Evolutionary conservation across 2,888 invertebrate genomes (phyloP), one percentile per base, ranked within the genome.

Genomic region (Portevinia maculata): DNA sequence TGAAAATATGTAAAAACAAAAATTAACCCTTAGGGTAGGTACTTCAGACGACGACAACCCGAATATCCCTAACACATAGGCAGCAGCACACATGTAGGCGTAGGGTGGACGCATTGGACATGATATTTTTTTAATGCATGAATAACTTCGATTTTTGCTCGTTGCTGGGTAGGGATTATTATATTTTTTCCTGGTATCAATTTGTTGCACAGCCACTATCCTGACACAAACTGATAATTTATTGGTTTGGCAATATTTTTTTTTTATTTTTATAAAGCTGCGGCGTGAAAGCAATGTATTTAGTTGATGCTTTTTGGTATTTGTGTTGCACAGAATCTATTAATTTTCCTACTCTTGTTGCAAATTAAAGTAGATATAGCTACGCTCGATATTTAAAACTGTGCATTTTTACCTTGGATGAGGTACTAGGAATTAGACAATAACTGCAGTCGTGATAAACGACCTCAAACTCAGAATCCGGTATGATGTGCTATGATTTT

Each of bases 191-290:
- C 28, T 46, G 48, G 48, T 74, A 74, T 74, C 74, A 74, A 74
- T 74, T 74, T 74, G 74, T 74, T 74, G 64, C 74, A 64, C 21
- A 64, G 64, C 57, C 64, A 65, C 39, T 39, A 32, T 50, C 34
- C 34, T 57, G 74, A 74, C 64, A 57, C 57, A 64, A 57, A 74
- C 64, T 74, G 74, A 74, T 74, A 74, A 74, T 64, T 74, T 65
- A 74, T 74, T 74, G 57, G 64, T 57, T 50, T 32, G 28, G 39
- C 9, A 28, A 62, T 55, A 55, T 32, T 15, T 46, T 48, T 24
- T 46, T 34, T 15, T 46, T 64, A 17, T 19, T 9, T 9, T 19
- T 44, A 7, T 41, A 6, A 17, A 15, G 9, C 0, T 44, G 17
- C 1, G 19, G 9, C 17, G n/a, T n/a, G n/a, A n/a, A n/a, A n/a